These are phyloP conservation scores for Achlya flavicornis DNA, from an alignment of 2,888 invertebrate genomes.

Conservation along the genomic window DNA sequence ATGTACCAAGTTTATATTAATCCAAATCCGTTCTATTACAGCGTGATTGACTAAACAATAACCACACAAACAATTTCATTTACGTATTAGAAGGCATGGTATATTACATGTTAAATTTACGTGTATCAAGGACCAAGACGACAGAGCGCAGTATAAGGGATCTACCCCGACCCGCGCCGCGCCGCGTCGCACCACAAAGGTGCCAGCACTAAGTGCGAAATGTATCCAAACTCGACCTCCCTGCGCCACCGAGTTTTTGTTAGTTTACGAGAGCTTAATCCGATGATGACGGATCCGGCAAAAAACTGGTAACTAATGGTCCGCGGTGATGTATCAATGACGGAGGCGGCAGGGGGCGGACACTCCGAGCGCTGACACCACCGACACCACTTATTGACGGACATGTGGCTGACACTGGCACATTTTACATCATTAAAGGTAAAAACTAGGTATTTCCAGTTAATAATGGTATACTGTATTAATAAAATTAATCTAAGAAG, in stretches of 20 bases:
- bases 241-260: conserved; percentile 34
- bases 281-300: conserved; percentile 40
- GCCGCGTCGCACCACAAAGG: conserved; percentile 9
- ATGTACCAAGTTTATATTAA: no score
- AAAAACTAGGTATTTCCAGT: no score
- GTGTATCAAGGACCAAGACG: neutral
- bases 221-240: conserved; percentile 32
- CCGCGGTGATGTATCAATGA: conserved; percentile 46
- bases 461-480: no score
- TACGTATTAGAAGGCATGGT: no score
- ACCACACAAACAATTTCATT: no score
- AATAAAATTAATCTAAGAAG: no score
- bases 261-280: conserved; percentile 46
- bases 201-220: conserved; percentile 51
- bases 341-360: conserved; percentile 24
- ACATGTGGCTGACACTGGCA: neutral
- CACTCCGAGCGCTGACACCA: neutral
- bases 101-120: neutral
- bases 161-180: conserved; percentile 20
- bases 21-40: no score
- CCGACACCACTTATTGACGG: neutral
- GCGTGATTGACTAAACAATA: no score
- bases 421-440: no score
- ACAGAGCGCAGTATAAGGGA: conserved; percentile 23
- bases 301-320: conserved; percentile 46